Base-by-base conservation (phyloP, 1,140 invertebrate genomes). In the Trichonephila inaurata region DNA sequence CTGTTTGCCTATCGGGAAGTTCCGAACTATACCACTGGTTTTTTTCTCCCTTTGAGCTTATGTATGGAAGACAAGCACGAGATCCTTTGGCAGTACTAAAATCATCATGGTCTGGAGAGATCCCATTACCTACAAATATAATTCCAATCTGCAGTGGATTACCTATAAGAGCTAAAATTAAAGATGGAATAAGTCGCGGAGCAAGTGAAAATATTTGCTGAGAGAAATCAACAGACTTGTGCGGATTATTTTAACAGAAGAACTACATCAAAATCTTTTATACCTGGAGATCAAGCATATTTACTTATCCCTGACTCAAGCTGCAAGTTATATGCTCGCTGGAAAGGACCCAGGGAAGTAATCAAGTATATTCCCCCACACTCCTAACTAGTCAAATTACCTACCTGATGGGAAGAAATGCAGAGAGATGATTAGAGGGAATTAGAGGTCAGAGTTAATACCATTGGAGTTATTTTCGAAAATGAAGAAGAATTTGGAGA, bases 401-500 rank as follows among this genome's bases (percentile, higher is more conserved):
- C 24, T 33, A 72, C 69, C 24, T 72, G 69, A 28, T 72, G 8
- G 24, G 2, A 44, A 44, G 7, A 44, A 44, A n/a, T n/a, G n/a
- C n/a, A n/a, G n/a, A n/a, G n/a, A n/a, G n/a, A n/a, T n/a, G n/a
- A n/a, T n/a, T n/a, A n/a, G n/a, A n/a, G 62, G 16, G 14, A 64
- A 64, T 64, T 64, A 0, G 0, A 64, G 18, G 21, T 18, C 2
- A 64, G 62, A 64, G 62, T 91, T 10, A 69, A 83, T n/a, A 28
- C 58, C 0, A 28, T 44, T 3, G 77, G n/a, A 51, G n/a, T 64
- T 12, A 33, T 64, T 58, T 91, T 91, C 62, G 72, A 91, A 33
- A 64, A 83, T 44, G 8, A 91, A 64, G 58, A 82, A 33, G 1
- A 82, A 82, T 82, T 83, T 10, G 89, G 72, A 83, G 58, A 62